Evolutionary conservation across 2,113 vertebrate genomes (phyloP), one percentile per base, ranked within the genome.

Genomic region (Salvelinus sp.): DNA sequence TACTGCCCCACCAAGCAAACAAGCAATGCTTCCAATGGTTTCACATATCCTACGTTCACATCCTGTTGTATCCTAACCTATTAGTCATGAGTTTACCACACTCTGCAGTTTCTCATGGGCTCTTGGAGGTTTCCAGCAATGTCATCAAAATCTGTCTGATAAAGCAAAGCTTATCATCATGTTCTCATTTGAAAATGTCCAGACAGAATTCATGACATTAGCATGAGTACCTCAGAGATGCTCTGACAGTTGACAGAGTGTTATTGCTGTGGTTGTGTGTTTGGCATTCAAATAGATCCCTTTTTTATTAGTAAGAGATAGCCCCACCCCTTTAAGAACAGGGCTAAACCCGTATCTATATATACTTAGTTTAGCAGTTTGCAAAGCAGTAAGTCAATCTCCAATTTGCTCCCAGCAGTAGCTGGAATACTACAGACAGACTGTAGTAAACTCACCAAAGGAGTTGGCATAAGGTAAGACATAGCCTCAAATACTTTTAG

Each of bases 301-400:
- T 28, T n/a, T 74, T 50, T 48, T 81, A 85, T 85, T 25, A 69
- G 65, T 66, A 69, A n/a, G 78, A 77, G 78, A 79, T n/a, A 82
- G 90, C 79, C 83, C 84, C 91, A 77, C 93, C 93, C 90, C 82
- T 80, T 69, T 75, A 83, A 83, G 77, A 74, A 72, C 82, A 87
- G 65, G 85, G 77, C 73, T 72, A 75, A 48, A 69, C 20, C 54
- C 77, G 66, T 60, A 65, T 74, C 69, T 79, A 54, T 16, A 20
- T 69, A 78, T 23, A 77, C 85, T 85, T 74, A 86, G 77, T 47
- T 69, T 38, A 63, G 70, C 72, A 73, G 82, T 76, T 67, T 67
- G 50, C 18, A 68, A 68, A 33, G 65, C 18, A 33, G 30, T 4
- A 14, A 50, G 48, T 50, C 48, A 50, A 50, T 50, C 14, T 30